Evolutionary conservation across 2,888 invertebrate genomes (phyloP).

Genomic region (Stegophylla sp.): DNA sequence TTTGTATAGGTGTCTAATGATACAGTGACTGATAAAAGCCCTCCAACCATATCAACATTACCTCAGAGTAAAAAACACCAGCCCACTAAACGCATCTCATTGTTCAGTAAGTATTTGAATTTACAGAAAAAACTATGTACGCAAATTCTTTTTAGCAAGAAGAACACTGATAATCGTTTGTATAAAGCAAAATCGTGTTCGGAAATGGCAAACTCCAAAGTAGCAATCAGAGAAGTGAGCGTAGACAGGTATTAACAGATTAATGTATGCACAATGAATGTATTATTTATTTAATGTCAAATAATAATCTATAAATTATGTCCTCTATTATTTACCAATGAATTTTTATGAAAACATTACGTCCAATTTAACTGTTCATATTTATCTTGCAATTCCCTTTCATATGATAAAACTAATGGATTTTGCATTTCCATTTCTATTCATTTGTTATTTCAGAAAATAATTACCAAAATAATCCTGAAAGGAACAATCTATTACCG

Average conservation of each 20-base stretch:
- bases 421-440: background rate
- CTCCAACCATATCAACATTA: constrained; percentile 19
- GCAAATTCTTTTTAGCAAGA: constrained; percentile 69
- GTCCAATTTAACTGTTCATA: background rate
- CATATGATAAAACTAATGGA: background rate
- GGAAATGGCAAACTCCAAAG: constrained; percentile 60
- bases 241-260: constrained; percentile 33
- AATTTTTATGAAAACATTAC: background rate
- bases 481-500: background rate
- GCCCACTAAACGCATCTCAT: constrained; percentile 67
- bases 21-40: background rate
- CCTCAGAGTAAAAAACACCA: constrained; percentile 48
- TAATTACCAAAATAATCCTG: background rate
- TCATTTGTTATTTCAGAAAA: background rate
- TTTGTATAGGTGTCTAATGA: constrained; percentile 10
- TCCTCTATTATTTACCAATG: background rate
- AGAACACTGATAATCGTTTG: constrained; percentile 65
- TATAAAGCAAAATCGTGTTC: constrained; percentile 72
- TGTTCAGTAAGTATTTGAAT: constrained; percentile 75
- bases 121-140: constrained; percentile 73
- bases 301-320: background rate
- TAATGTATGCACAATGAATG: background rate
- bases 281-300: constrained; percentile 15
- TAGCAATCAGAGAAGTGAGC: constrained; percentile 41
- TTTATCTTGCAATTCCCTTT: background rate